Evolutionary conservation across 1,140 invertebrate genomes (phyloP).

Genomic region (Drosophila sproati): DNA sequence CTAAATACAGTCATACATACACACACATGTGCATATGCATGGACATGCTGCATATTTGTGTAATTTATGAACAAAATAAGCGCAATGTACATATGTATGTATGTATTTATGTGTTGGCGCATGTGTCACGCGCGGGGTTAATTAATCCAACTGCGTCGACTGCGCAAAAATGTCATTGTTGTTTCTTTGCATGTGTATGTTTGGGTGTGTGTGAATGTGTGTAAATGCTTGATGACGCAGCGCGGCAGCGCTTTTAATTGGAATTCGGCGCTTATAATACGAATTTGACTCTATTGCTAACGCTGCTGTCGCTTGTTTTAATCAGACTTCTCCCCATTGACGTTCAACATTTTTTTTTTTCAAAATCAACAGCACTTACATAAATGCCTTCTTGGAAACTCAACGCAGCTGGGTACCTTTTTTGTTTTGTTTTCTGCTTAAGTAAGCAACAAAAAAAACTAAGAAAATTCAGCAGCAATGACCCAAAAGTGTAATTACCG

Average conservation of each 20-base stretch:
- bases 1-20: slow-evolving; percentile 24
- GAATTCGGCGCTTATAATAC: slow-evolving; percentile 79
- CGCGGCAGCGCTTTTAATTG: slow-evolving; percentile 66
- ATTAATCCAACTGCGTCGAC: slow-evolving; percentile 75
- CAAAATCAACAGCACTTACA: slow-evolving; percentile 18
- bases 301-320: slow-evolving; percentile 42
- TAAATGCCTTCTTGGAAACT: slow-evolving; percentile 54
- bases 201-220: slow-evolving; percentile 9
- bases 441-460: slow-evolving; percentile 24
- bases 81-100: slow-evolving; percentile 27
- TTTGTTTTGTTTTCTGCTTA: slow-evolving; percentile 38
- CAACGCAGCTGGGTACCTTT: slow-evolving; percentile 25
- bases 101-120: slow-evolving; percentile 33
- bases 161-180: slow-evolving; percentile 74
- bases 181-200: not conserved
- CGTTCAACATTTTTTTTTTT: slow-evolving; percentile 27
- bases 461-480: slow-evolving; percentile 28
- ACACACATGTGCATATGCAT: slow-evolving; percentile 12
- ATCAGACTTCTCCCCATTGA: slow-evolving; percentile 53
- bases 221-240: slow-evolving; percentile 60
- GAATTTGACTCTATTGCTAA: slow-evolving; percentile 61
- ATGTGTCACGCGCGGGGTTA: slow-evolving; percentile 79
- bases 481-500: slow-evolving; percentile 44
- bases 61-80: slow-evolving; percentile 18
- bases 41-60: not conserved